A percentile compares a stretch with the other conserved stretches of the same genome.
phyloP scores from a whole-genome alignment of 2,888 invertebrate genomes.

The Agonopterix alstromeriana region DNA sequence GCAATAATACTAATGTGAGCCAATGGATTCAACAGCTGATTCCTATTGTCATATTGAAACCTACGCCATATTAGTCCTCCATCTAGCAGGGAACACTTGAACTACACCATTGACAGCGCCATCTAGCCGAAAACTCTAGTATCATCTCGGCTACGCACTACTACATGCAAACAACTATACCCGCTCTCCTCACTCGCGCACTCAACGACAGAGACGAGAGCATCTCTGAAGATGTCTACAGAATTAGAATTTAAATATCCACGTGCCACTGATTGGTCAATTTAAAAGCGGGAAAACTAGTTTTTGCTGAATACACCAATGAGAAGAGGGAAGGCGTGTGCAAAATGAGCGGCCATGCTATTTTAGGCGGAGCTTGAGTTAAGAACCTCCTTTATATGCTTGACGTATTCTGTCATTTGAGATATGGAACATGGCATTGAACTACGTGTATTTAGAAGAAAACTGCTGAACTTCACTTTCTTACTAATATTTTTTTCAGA shows the following conservation, averaged over 20 bases:
- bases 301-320: constrained; percentile 58
- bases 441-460: constrained; percentile 59
- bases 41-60: neutral
- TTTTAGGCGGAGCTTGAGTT: constrained; percentile 59
- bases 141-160: constrained; percentile 28
- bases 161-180: constrained; percentile 34
- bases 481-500: constrained; percentile 34
- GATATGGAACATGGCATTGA: constrained; percentile 66
- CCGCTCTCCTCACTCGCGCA: constrained; percentile 42
- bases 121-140: constrained; percentile 31
- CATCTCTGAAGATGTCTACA: constrained; percentile 48
- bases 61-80: constrained; percentile 15
- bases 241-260: constrained; percentile 52
- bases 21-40: constrained; percentile 1
- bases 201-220: constrained; percentile 47
- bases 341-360: constrained; percentile 61
- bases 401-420: constrained; percentile 71
- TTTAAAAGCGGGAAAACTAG: constrained; percentile 39
- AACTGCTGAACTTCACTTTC: constrained; percentile 50
- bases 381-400: constrained; percentile 73
- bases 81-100: constrained; percentile 28
- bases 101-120: constrained; percentile 46
- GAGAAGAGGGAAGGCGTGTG: constrained; percentile 34
- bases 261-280: constrained; percentile 58
- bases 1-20: too few species aligned